Evolutionary conservation across 1,140 invertebrate genomes (phyloP), one percentile per base, ranked within the genome.

Genomic region (Drepana arcuata): DNA sequence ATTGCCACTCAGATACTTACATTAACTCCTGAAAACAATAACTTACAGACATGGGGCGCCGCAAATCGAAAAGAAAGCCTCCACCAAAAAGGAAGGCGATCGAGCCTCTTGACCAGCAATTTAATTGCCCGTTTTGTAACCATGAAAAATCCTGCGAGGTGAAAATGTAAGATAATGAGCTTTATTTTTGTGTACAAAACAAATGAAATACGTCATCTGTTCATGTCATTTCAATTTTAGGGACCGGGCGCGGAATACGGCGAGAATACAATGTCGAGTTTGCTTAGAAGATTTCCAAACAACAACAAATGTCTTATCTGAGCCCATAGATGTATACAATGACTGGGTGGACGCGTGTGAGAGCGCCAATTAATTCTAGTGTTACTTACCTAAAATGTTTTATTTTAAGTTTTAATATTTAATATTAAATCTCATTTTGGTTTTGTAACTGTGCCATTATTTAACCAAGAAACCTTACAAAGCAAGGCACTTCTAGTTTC

Each of bases 81-180:
- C 96, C 97, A 6, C 90, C 95, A 15, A 99, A 98, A 78, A 86
- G 92, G 49, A 99, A 98, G 85, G 91, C 92, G 3, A 96, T 99
- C 55, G 90, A 96, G 68, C 94, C 97, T 1, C 79, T 99, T 15
- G 97, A 99, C 66, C 93, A 92, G 30, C 92, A 96, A 64, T 99
- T 99, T 73, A 99, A 99, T 74, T 99, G 98, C 69, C 98, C 98
- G 3, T 99, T 99, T 86, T 99, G 98, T 80, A 99, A 99, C 84
- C 98, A 99, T 70, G 98, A 99, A 82, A 97, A 96, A 61, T 98
- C 96, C 1, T 99, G 98, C 84, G 97, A 99, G 87, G 98, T 99
- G 24, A 99, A 99, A 90, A 95, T 99, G 97, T 98, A 88, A 88
- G 91, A n/a, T n/a, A n/a, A n/a, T n/a, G n/a, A n/a, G n/a, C n/a